Base-by-base conservation (phyloP, 1,140 invertebrate genomes). In the Drosophila tropicalis region DNA sequence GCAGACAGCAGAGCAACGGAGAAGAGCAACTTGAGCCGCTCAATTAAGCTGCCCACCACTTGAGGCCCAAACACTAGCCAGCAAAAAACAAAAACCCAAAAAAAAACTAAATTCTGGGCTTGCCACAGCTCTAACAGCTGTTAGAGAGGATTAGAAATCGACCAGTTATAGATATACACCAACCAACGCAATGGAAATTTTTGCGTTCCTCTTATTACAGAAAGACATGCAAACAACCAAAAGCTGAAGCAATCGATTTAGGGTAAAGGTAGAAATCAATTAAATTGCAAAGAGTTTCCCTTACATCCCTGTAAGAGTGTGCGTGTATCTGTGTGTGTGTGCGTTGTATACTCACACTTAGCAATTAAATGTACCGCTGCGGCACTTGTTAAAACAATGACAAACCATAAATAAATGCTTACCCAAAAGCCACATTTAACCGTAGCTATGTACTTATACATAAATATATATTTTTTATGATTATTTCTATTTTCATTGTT, bases 41-140 rank as follows among this genome's bases (percentile, higher is more conserved):
- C 83, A 87, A 87, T 86, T 86, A 86, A 81, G 76, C 83, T 87
- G 72, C 83, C 84, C 83, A 87, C 83, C 83, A 86, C 71, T 85
- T 39, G 68, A 62, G 54, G 62, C 17, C 62, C 32, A 39, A 5
- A 84, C 69, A 67, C 61, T 70, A 67, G 68, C 56, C 67, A 67
- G 60, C 72, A 63, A 58, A n/a, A 63, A 58, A 29, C 29, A 29
- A 29, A 29, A 29, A 29, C 5, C 5, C n/a, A n/a, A n/a, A 29
- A 3, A 29, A 6, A 29, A 29, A 6, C 29, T 5, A 29, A 29
- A 76, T 72, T 79, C 39, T 63, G 81, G 65, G 70, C 68, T 82
- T 87, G 82, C 58, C 79, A 58, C 79, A 65, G 67, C 67, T 68
- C 62, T 67, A 75, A 58, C 79, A 65, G 67, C 67, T 68, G 65